Evolutionary conservation across 2,797 vertebrate species (phyloP), one percentile per base, ranked within the genome.

Genomic region (Channa striata): DNA sequence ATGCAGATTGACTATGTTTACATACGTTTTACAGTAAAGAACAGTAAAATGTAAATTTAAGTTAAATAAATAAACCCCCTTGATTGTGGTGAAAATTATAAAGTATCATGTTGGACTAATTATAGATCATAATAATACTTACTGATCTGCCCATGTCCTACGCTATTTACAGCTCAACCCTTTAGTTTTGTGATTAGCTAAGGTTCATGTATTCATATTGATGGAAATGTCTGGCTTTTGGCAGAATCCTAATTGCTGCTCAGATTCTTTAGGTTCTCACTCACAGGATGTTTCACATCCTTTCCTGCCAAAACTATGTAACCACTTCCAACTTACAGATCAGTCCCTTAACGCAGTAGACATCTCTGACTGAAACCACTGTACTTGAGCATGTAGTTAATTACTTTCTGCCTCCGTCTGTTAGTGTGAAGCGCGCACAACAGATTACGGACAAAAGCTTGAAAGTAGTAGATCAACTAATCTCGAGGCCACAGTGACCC

Each of bases 321-420:
- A 52, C 12, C 20, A 1, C 46, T 30, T 46, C 12, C 19, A n/a
- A 21, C 16, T 14, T 17, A 21, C 19, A 21, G 6, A 20, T 60
- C 34, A 58, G 1, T 58, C 34, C 25, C 49, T 36, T 20, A 30
- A 59, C 13, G 8, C 4, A 8, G 12, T 48, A 17, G 9, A 44
- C 40, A 8, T 43, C 44, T 21, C 16, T 56, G 63, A 74, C 34
- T 17, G 11, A 54, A 61, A 17, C 56, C 25, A 61, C 17, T 34
- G 17, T 20, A 17, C 10, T 60, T 11, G 7, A 61, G 47, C 19
- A 43, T 44, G 30, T 6, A 68, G 19, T 42, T 48, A 42, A 75
- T 52, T 59, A 43, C 49, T 12, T 53, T 47, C 53, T 3, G 4
- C 37, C 8, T 50, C n/a, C 21, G 30, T 60, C 11, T 58, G 36